These are phyloP conservation scores for Caenorhabditis drosophilae DNA, from an alignment of 2,888 invertebrate genomes.

Conservation along the genomic window DNA sequence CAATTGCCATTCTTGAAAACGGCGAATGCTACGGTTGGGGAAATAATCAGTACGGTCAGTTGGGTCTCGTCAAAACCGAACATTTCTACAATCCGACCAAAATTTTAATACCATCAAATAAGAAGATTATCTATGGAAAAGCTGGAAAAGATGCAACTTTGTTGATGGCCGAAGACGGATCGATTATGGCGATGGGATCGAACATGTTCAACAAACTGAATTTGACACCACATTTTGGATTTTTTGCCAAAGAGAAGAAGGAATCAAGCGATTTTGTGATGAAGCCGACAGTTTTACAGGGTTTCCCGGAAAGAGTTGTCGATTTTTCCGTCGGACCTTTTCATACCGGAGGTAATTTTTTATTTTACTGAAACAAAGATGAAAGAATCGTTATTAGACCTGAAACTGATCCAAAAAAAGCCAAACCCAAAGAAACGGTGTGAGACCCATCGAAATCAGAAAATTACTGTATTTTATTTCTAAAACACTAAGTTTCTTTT, in stretches of 20 bases:
- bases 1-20: slow-evolving; percentile 75
- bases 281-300: slow-evolving; percentile 71
- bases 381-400: too few species aligned
- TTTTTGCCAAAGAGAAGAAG: slow-evolving; percentile 70
- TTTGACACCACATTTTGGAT: slow-evolving; percentile 73
- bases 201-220: slow-evolving; percentile 77
- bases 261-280: slow-evolving; percentile 69
- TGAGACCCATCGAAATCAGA: too few species aligned
- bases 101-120: slow-evolving; percentile 50
- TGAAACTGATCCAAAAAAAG: too few species aligned
- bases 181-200: slow-evolving; percentile 76
- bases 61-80: slow-evolving; percentile 18
- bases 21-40: slow-evolving; percentile 78
- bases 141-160: slow-evolving; percentile 44
- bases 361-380: too few species aligned
- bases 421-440: too few species aligned
- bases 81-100: slow-evolving; percentile 27
- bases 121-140: slow-evolving; percentile 46
- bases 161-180: slow-evolving; percentile 44
- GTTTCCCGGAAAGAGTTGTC: slow-evolving; percentile 74
- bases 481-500: background rate
- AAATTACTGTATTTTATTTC: background rate
- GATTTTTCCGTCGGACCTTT: slow-evolving; percentile 75
- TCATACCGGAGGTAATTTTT: slow-evolving; percentile 70
- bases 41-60: slow-evolving; percentile 29